Percentiles rank a stretch among this genome's conserved stretches.
These are phyloP conservation scores for Acipenser ruthenus DNA, from an alignment of 2,797 vertebrate species.

Conservation along the genomic window DNA sequence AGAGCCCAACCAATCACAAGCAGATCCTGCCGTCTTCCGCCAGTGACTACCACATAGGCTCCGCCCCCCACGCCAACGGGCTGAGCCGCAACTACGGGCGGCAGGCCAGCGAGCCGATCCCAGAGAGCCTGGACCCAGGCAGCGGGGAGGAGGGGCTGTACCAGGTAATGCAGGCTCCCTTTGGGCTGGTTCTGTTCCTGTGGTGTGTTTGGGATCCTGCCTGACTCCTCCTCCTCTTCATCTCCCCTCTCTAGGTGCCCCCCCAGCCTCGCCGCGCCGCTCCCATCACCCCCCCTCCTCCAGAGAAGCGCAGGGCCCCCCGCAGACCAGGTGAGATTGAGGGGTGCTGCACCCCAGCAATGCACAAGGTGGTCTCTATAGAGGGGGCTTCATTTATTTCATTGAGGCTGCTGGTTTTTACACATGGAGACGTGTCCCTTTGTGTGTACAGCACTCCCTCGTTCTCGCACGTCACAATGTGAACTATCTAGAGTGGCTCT, in stretches of 20 bases:
- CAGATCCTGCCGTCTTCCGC: constrained; percentile 67
- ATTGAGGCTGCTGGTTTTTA: too few relatives aligned
- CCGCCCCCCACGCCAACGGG: constrained; percentile 70
- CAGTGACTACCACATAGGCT: constrained; percentile 81
- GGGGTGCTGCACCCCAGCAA: too few relatives aligned
- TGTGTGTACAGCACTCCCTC: too few relatives aligned
- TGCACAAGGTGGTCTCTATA: too few relatives aligned
- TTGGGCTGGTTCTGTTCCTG: too few relatives aligned
- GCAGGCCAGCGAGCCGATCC: constrained; percentile 68
- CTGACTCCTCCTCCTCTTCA: neutral
- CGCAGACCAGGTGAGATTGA: constrained; percentile 44
- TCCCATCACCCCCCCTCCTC: constrained; percentile 82
- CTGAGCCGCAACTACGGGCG: constrained; percentile 69
- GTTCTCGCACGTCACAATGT: too few relatives aligned
- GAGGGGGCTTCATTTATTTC: too few relatives aligned
- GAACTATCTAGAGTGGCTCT: too few relatives aligned
- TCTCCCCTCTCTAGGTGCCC: constrained; percentile 59
- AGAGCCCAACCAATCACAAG: constrained; percentile 64
- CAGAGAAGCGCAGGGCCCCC: constrained; percentile 71
- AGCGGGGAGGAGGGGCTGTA: constrained; percentile 68
- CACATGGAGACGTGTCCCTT: too few relatives aligned
- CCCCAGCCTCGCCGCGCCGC: constrained; percentile 71
- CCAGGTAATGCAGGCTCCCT: constrained; percentile 58
- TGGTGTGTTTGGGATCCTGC: too few relatives aligned
- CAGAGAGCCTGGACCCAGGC: constrained; percentile 64